Evolutionary conservation across 37 sponge, comb jelly and placozoan genomes (phyloP), one percentile per base, ranked within the genome.

Genomic region (Ephydatia muelleri): DNA sequence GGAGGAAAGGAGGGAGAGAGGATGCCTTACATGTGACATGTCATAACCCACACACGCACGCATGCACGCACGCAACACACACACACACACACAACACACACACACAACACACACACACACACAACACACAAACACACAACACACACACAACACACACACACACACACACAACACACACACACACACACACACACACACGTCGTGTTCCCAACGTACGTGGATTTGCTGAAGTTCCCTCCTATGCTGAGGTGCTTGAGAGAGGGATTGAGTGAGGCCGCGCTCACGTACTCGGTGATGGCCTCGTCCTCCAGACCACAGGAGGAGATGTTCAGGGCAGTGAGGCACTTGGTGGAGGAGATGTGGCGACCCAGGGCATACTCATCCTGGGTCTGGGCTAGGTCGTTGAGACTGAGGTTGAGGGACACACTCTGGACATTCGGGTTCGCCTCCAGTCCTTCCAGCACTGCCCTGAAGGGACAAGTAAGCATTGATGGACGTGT

Each of bases 141-240:
- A 30, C 76, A 75, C 32, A 32, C 36, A 32, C 36, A 38, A 5
- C 78, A 78, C 64, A 39, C 25, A 79, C 27, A 21, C 64, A 79
- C 65, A 79, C 80, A 79, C 28, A 28, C 27, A 34, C 23, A 33
- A 2, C 32, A 30, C 76, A 75, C 32, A 32, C 36, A 32, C 36
- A 38, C 64, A 39, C 25, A 79, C 27, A 21, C 64, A 79, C 65
- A 79, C 80, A 79, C 28, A 28, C 27, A 34, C 23, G 38, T 6
- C 47, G 16, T 11, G 16, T 11, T 57, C 19, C 57, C 12, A 57
- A 57, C 57, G 16, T 57, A 57, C 57, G 57, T 57, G 16, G 57
- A 57, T 57, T 57, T 57, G 57, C 38, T 73, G 85, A 94, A 94
- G 83, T 94, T 94, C 74, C 76, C 80, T 14, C 94, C 94, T 37